A percentile compares a stretch with the other conserved stretches of the same genome.
phyloP scores from a whole-genome alignment of 2,113 vertebrate species.

The Pseudopodoces humilis region DNA sequence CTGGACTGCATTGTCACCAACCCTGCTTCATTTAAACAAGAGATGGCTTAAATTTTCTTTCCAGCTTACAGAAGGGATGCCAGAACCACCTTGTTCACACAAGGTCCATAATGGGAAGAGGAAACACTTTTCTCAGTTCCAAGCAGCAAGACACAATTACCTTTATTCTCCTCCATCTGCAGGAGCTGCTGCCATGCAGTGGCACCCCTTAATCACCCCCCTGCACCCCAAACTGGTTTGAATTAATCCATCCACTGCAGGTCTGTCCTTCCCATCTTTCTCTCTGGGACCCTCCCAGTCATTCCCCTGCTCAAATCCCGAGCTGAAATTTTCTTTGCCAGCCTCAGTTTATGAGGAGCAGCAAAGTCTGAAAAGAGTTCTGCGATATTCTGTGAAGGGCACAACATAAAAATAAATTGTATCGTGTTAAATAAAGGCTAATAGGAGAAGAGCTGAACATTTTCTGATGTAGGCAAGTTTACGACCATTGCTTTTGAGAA shows the following conservation, averaged over 20 bases:
- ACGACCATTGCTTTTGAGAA: constrained; percentile 6
- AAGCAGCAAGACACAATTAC: neutral
- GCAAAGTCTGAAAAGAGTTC: neutral
- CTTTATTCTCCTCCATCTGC: neutral
- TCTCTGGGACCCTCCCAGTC: neutral
- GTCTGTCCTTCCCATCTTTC: neutral
- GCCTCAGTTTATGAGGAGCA: neutral
- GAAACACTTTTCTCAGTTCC: neutral
- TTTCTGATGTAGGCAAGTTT: constrained; percentile 12
- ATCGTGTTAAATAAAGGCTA: constrained; percentile 36
- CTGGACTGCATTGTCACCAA: neutral
- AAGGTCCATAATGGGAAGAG: neutral
- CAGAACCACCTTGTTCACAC: neutral
- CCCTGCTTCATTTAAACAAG: neutral
- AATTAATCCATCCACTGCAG: neutral
- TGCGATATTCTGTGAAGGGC: constrained; percentile 51
- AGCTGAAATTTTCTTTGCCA: neutral
- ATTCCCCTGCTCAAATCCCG: neutral
- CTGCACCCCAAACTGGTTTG: neutral
- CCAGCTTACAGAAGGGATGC: neutral
- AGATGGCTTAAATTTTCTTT: neutral
- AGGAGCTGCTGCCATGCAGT: neutral
- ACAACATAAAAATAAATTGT: constrained; percentile 55
- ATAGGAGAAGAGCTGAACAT: neutral
- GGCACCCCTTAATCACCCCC: neutral